A percentile compares a stretch with the other conserved stretches of the same genome.
Conservation (phyloP, 2,888 invertebrate species). For the Odiellus spinosus region DNA sequence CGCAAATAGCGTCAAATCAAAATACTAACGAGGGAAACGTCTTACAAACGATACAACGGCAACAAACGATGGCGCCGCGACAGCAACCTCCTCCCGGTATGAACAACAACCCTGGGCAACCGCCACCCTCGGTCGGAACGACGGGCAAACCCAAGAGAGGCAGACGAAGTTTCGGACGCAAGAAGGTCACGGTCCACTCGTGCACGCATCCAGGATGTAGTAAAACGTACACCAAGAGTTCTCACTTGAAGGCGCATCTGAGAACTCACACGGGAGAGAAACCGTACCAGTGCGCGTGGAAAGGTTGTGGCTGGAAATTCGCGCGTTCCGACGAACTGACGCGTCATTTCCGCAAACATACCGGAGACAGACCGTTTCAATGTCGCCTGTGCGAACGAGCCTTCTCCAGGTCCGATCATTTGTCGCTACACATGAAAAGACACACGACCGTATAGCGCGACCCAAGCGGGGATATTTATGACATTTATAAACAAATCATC, state of each 20-base stretch:
- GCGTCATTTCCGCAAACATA: slow-evolving; percentile 40
- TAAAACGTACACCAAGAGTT: slow-evolving; percentile 44
- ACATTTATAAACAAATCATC: too few species aligned
- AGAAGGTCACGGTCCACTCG: slow-evolving; percentile 37
- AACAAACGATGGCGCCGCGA: too few species aligned
- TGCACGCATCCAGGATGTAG: slow-evolving; percentile 42
- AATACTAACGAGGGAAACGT: too few species aligned
- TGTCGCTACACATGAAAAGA: slow-evolving; percentile 47
- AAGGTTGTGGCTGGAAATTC: slow-evolving; percentile 43
- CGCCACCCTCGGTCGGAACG: too few species aligned
- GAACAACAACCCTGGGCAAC: too few species aligned
- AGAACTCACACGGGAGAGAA: slow-evolving; percentile 47
- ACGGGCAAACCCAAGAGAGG: slow-evolving; percentile 4
- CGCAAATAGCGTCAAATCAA: too few species aligned
- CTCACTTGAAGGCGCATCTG: slow-evolving; percentile 43
- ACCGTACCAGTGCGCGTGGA: slow-evolving; percentile 45
- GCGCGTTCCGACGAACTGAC: slow-evolving; percentile 45
- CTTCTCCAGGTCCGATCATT: slow-evolving; percentile 46
- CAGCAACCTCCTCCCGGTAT: too few species aligned
- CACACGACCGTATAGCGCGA: slow-evolving; percentile 27
- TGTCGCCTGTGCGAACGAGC: slow-evolving; percentile 45
- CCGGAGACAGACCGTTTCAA: slow-evolving; percentile 45
- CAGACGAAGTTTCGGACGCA: slow-evolving; percentile 26
- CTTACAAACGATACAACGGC: too few species aligned
- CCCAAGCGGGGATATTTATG: too few species aligned